Conservation (phyloP, 1,140 invertebrate genomes). For the Euura lappo region DNA sequence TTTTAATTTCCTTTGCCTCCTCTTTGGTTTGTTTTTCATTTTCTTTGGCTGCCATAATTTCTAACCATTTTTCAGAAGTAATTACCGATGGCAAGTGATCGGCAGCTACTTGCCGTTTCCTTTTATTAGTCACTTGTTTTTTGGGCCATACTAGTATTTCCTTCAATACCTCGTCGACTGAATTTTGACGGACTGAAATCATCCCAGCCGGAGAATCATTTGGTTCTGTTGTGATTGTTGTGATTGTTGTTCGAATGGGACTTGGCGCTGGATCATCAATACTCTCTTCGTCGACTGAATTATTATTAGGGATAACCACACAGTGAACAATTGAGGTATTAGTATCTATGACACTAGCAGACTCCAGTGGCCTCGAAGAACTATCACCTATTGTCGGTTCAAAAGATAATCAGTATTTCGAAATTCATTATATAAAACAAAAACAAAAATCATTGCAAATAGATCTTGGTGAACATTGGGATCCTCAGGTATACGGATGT, state of each 20-base stretch:
- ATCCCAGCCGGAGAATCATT: constrained; percentile 6
- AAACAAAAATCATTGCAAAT: no score
- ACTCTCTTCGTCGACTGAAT: no score
- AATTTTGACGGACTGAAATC: constrained; percentile 16
- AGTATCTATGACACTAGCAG: no score
- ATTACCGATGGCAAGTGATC: constrained; percentile 30
- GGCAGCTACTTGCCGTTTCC: constrained; percentile 1
- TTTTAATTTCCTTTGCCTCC: constrained; percentile 21
- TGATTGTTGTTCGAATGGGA: not conserved
- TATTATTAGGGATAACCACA: no score
- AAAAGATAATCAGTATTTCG: no score
- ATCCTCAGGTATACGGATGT: no score
- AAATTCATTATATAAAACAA: no score
- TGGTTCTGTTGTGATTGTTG: constrained; percentile 9
- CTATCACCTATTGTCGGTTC: no score
- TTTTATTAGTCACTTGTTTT: not conserved
- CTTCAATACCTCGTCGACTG: constrained; percentile 10
- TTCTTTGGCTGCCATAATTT: constrained; percentile 25
- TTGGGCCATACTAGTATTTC: constrained; percentile 20
- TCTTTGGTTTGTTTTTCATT: constrained; percentile 16
- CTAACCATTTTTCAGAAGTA: constrained; percentile 29
- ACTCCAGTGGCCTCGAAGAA: no score
- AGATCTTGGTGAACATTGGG: no score
- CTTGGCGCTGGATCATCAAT: no score
- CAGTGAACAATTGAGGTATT: no score